Conservation (phyloP, 1,140 invertebrate genomes). For the Ips typographus region DNA sequence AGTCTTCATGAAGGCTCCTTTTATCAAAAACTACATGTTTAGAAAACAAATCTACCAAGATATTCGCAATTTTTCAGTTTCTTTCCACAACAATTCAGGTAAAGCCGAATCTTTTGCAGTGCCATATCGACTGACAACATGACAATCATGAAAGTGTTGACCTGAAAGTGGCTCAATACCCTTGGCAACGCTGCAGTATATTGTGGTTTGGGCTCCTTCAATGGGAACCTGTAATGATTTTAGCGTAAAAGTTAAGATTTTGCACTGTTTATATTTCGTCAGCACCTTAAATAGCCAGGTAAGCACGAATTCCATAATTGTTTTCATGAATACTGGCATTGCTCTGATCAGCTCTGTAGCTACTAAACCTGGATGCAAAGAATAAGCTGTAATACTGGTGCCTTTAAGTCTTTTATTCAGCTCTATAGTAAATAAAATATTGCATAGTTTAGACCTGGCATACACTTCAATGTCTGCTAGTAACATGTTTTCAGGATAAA, state of each 20-base stretch:
- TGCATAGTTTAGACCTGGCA: slow-evolving; percentile 70
- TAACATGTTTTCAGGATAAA: slow-evolving; percentile 1
- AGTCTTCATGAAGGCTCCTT: no score
- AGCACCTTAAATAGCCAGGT: no score
- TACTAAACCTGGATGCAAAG: slow-evolving; percentile 72
- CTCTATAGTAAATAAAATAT: slow-evolving; percentile 82
- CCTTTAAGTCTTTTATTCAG: slow-evolving; percentile 72
- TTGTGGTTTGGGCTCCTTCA: slow-evolving; percentile 78
- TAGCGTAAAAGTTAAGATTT: no score
- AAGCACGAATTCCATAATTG: no score
- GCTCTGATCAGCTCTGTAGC: slow-evolving; percentile 17
- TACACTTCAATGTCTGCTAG: slow-evolving; percentile 50
- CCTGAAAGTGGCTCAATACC: slow-evolving; percentile 57
- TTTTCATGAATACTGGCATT: slow-evolving; percentile 2
- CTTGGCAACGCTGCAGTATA: slow-evolving; percentile 74
- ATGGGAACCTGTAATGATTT: slow-evolving; percentile 65
- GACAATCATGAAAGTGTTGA: slow-evolving; percentile 35
- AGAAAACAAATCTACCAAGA: neutral
- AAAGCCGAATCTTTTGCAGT: slow-evolving; percentile 28
- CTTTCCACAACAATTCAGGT: slow-evolving; percentile 33
- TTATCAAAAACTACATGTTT: no score
- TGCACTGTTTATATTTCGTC: no score
- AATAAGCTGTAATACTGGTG: slow-evolving; percentile 75
- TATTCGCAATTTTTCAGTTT: slow-evolving; percentile 18
- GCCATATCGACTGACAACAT: slow-evolving; percentile 12